Percentiles rank a stretch among this genome's conserved stretches.
Conservation (phyloP, 2,888 invertebrate species). For the Noctuana brunneofusca region DNA sequence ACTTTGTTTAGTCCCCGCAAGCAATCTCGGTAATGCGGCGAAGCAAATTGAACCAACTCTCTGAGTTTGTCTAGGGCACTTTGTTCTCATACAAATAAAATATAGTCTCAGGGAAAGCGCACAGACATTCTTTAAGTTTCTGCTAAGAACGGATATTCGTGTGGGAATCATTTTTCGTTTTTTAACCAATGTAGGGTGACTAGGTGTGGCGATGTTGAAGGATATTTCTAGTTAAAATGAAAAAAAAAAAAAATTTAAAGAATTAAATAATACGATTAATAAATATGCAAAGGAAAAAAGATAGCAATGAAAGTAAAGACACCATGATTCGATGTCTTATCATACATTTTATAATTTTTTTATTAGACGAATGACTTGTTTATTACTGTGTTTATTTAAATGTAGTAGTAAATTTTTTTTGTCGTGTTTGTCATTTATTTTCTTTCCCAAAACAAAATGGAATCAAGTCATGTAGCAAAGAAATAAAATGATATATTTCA, state of each 20-base stretch:
- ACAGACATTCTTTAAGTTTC: conserved; percentile 3
- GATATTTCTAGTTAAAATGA: too few relatives aligned
- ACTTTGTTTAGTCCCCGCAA: conserved; percentile 12
- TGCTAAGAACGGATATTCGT: background rate
- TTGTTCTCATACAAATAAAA: conserved; percentile 8
- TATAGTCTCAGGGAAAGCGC: background rate
- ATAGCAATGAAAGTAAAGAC: too few relatives aligned
- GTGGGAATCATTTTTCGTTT: background rate
- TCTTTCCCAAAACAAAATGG: background rate
- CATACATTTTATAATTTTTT: too few relatives aligned
- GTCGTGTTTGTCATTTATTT: too few relatives aligned
- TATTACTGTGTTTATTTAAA: too few relatives aligned
- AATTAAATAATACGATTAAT: too few relatives aligned
- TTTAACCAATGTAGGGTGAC: background rate
- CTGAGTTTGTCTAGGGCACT: conserved; percentile 2
- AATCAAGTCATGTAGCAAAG: background rate
- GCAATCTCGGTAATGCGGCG: conserved; percentile 14
- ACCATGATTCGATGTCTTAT: too few relatives aligned
- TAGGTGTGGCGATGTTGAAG: background rate
- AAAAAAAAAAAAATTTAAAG: too few relatives aligned
- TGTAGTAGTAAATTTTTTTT: too few relatives aligned
- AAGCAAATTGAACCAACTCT: conserved; percentile 14
- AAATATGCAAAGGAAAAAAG: too few relatives aligned
- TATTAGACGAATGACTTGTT: too few relatives aligned
- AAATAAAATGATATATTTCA: background rate